Base-by-base conservation (phyloP, 2,113 vertebrate genomes). In the Xenotilapia flavipinnis region DNA sequence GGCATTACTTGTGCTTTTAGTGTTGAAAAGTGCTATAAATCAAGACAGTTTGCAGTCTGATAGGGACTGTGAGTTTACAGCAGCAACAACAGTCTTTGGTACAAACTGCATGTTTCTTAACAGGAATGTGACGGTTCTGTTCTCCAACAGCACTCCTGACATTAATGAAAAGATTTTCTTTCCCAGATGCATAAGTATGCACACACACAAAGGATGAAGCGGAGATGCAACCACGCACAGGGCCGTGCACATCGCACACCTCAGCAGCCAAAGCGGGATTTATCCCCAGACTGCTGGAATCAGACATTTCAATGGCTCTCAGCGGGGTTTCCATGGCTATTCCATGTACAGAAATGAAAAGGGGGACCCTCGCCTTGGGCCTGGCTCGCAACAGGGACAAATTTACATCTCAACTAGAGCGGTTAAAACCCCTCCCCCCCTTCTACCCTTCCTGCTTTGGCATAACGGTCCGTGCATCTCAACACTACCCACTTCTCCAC, bases 331-430 rank as follows among this genome's bases (percentile, higher is more conserved):
- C 97, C 94, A 96, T 96, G 97, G 97, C 92, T 93, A 96, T 81
- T 94, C 90, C 88, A 77, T 87, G 92, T 94, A 85, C 87, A 96
- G 94, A 92, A 93, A 94, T 96, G 95, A 96, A 96, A 94, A 95
- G 79, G 92, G 95, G 73, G 86, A 95, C 96, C 87, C 77, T 90
- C 86, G 90, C 89, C 86, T 87, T 2, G 82, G 84, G 91, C 91
- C 94, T 86, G 86, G 91, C 88, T 89, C 79, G 90, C 91, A 93
- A 95, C 94, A 92, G 89, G 79, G 87, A 95, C 96, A 96, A 92
- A 97, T 97, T 97, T 96, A 95, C 96, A 97, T 97, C 96, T 97
- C 94, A 96, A 97, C 95, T 91, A 95, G 93, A 90, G 94, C 90
- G 91, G 83, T 93, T 90, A 91, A 93, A 92, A 91, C 91, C 91